Conservation (phyloP, 2,797 vertebrate species). For the Artibeus lituratus region DNA sequence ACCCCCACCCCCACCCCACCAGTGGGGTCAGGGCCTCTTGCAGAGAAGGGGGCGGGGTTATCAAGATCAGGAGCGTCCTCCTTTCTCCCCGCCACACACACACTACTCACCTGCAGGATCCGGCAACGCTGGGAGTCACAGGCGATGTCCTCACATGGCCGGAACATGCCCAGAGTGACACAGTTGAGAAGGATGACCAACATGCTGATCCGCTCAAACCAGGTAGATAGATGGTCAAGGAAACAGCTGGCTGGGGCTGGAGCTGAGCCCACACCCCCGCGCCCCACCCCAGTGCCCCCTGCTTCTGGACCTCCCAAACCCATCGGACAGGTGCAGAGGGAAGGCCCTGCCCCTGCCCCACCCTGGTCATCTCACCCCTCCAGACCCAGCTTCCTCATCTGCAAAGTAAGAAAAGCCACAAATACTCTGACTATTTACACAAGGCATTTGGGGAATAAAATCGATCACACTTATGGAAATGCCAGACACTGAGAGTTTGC, state of each 20-base stretch:
- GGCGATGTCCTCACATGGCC: constrained; percentile 95
- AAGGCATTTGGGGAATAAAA: constrained; percentile 54
- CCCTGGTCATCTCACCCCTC: not conserved
- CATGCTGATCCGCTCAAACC: constrained; percentile 98
- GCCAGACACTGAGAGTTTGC: constrained; percentile 61
- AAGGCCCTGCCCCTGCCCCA: not conserved
- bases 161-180: constrained; percentile 98
- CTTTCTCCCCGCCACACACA: not conserved
- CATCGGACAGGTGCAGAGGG: not conserved
- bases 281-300: fast-evolving
- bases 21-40: not conserved
- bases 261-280: fast-evolving
- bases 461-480: constrained; percentile 63
- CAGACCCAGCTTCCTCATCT: not conserved
- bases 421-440: constrained; percentile 70
- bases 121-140: constrained; percentile 94
- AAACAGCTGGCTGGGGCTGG: constrained; percentile 39
- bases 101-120: constrained; percentile 90
- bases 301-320: not conserved
- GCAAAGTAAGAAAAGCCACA: constrained; percentile 44
- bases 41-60: not conserved
- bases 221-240: constrained; percentile 85
- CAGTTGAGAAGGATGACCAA: constrained; percentile 99
- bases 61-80: not conserved
- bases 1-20: not conserved